Percentiles rank a stretch among this genome's conserved stretches.
Conservation (phyloP, 1,140 invertebrate genomes). For the Propsilocerus akamusi region DNA sequence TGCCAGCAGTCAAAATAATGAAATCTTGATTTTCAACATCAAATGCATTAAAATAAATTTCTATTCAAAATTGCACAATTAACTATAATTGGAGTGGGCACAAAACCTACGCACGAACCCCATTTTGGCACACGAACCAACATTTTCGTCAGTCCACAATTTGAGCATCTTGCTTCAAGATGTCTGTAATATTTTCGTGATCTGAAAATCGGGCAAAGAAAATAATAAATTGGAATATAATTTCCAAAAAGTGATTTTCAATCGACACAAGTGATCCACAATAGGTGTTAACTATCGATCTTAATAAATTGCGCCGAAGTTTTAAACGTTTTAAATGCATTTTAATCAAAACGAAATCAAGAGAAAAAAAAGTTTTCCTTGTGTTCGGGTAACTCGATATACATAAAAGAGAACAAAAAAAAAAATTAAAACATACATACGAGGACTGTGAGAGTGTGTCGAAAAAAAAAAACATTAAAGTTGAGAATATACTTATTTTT, state of each 20-base stretch:
- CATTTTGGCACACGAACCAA: too few species aligned
- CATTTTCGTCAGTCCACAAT: not conserved
- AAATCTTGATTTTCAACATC: too few species aligned
- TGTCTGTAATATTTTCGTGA: not conserved
- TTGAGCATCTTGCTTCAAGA: not conserved
- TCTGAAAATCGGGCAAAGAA: not conserved
- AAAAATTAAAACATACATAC: not conserved
- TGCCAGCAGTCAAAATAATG: too few species aligned
- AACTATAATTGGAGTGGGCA: too few species aligned
- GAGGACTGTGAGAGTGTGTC: not conserved
- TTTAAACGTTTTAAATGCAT: constrained; percentile 1
- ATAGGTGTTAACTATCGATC: not conserved
- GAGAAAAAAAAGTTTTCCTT: not conserved
- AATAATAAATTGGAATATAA: too few species aligned
- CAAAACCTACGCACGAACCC: too few species aligned
- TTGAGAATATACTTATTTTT: constrained; percentile 1
- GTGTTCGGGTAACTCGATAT: not conserved
- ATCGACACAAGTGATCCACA: not conserved
- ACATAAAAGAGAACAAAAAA: not conserved
- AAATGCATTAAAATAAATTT: too few species aligned
- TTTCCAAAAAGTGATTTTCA: not conserved
- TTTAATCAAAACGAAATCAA: not conserved
- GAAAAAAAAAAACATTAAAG: not conserved
- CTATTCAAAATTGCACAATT: too few species aligned
- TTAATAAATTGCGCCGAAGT: not conserved